phyloP scores from a whole-genome alignment of 1,140 invertebrate genomes.

The Calephelis nemesis region DNA sequence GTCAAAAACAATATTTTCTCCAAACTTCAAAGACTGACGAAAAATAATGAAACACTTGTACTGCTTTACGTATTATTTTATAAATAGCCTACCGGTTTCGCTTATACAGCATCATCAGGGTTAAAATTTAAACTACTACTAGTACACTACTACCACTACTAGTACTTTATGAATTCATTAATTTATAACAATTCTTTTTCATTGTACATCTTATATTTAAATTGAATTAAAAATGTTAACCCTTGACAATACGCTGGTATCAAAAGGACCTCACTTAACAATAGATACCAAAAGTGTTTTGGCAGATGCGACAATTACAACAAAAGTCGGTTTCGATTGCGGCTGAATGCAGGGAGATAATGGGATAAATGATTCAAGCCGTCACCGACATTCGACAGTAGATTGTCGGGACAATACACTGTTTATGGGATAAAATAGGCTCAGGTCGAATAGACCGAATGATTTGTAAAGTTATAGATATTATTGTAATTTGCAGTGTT shows the following conservation, averaged over 20 bases:
- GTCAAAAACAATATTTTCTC: no score
- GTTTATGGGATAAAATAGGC: constrained; percentile 22
- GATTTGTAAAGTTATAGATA: no score
- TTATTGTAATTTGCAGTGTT: no score
- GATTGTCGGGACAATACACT: background rate
- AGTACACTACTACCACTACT: no score
- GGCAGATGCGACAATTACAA: constrained; percentile 71
- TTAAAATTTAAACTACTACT: no score
- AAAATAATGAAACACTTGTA: no score
- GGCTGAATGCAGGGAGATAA: constrained; percentile 62
- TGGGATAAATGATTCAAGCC: constrained; percentile 53
- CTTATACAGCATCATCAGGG: no score
- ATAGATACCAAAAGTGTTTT: constrained; percentile 44
- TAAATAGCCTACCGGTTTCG: no score
- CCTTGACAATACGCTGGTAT: constrained; percentile 43
- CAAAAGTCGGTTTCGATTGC: constrained; percentile 66
- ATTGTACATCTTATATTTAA: background rate
- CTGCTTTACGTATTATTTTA: no score
- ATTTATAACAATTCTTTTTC: no score
- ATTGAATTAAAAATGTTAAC: constrained; percentile 32
- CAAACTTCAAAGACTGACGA: no score
- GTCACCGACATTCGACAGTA: constrained; percentile 12
- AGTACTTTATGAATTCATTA: no score
- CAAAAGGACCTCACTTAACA: constrained; percentile 34
- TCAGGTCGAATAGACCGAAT: background rate